Conservation (phyloP, 2,113 vertebrate genomes). For the Dolichotis patagonum region DNA sequence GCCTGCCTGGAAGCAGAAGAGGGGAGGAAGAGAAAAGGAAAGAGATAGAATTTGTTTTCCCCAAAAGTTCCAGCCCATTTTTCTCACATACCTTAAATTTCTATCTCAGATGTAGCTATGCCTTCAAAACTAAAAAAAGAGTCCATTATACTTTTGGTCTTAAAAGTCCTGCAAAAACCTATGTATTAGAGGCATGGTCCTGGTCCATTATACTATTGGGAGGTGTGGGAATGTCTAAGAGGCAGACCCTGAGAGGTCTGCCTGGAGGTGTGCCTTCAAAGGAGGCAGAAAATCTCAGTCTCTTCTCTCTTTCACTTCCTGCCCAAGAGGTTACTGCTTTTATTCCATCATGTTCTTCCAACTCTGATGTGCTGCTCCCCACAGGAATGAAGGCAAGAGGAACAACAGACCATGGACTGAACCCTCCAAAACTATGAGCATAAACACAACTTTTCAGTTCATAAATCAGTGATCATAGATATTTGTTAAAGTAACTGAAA, state of each 20-base stretch:
- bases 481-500: background rate
- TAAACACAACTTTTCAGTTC: background rate
- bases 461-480: background rate
- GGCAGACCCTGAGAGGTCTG: background rate
- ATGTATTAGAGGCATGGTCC: background rate
- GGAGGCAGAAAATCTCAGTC: background rate
- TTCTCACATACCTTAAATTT: background rate
- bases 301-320: background rate
- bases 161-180: background rate
- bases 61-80: background rate
- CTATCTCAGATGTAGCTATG: background rate
- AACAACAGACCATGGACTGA: background rate
- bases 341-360: background rate
- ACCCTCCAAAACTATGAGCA: background rate
- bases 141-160: background rate
- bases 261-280: background rate
- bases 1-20: background rate
- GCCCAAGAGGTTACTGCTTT: background rate
- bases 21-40: background rate
- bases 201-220: no score
- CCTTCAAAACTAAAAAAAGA: background rate
- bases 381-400: background rate
- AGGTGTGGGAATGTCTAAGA: background rate
- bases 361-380: background rate
- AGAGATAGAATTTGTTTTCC: no score